phyloP scores from a whole-genome alignment of 2,888 invertebrate species.

The Leucozona laternaria region DNA sequence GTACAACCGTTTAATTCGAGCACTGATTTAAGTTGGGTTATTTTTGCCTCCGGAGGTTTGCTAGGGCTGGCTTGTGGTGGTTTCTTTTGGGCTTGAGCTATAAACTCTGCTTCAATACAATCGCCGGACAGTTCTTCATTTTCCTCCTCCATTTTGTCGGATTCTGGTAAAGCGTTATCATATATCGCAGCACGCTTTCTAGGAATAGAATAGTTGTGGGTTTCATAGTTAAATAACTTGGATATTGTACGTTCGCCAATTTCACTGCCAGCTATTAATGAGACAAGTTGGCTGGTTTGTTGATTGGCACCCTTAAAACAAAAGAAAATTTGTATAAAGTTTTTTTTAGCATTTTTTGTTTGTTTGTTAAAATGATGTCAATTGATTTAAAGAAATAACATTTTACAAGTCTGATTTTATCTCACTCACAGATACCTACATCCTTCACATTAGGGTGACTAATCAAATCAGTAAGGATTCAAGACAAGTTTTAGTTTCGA shows the following conservation, averaged over 20 bases:
- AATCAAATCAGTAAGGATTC: background rate
- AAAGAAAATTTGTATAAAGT: background rate
- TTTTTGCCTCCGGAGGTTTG: conserved; percentile 63
- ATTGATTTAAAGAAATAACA: background rate
- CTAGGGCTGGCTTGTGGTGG: background rate
- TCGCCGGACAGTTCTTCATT: conserved; percentile 5
- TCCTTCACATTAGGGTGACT: background rate
- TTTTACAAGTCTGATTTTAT: conserved; percentile 23
- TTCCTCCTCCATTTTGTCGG: conserved; percentile 8
- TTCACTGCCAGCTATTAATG: conserved; percentile 47
- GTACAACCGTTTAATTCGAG: conserved; percentile 79
- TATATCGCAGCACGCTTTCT: background rate
- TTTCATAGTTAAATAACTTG: conserved; percentile 56
- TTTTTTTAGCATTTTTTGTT: background rate
- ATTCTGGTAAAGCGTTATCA: conserved; percentile 4
- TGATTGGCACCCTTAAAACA: conserved; percentile 56
- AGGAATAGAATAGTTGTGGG: background rate
- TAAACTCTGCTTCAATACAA: conserved; percentile 7
- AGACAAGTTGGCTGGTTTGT: conserved; percentile 52
- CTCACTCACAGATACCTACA: conserved; percentile 35
- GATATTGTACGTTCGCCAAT: conserved; percentile 56
- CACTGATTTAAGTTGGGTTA: conserved; percentile 76
- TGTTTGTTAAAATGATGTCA: background rate
- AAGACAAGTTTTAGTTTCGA: background rate
- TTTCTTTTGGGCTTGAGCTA: background rate